A percentile compares a stretch with the other conserved stretches of the same genome.
Evolutionary conservation across 2,113 vertebrate genomes (phyloP).

Genomic region (Trachemys scripta): DNA sequence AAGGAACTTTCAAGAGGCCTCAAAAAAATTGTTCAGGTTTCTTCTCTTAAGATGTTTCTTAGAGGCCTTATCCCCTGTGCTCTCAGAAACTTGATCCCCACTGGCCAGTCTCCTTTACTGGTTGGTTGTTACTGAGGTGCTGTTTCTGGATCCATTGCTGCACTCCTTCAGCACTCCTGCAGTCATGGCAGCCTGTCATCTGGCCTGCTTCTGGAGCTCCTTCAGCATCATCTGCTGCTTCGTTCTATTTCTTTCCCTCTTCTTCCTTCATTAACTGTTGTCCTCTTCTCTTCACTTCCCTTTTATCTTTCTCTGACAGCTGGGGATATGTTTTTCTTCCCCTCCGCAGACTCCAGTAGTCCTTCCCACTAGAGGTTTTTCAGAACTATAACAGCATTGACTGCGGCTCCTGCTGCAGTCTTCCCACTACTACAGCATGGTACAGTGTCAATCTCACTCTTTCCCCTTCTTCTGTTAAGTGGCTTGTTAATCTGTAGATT

Average conservation of each 20-base stretch:
- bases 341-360: not conserved
- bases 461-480: not conserved
- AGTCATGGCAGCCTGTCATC: too few relatives aligned
- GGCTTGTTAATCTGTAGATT: not conserved
- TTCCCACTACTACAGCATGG: fast-evolving
- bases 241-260: not conserved
- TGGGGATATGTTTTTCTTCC: not conserved
- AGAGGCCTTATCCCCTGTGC: not conserved
- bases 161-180: too few relatives aligned
- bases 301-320: not conserved
- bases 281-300: not conserved
- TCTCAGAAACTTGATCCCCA: not conserved
- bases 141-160: too few relatives aligned
- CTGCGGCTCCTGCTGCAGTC: not conserved
- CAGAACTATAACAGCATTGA: not conserved
- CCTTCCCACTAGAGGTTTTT: not conserved
- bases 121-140: not conserved
- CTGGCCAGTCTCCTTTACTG: not conserved
- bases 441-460: not conserved
- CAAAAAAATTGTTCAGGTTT: not conserved
- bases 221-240: too few relatives aligned
- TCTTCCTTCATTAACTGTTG: not conserved
- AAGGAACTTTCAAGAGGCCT: not conserved
- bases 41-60: not conserved
- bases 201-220: too few relatives aligned